Evolutionary conservation across 2,888 invertebrate genomes (phyloP), one percentile per base, ranked within the genome.

Genomic region (Netelia virgata): DNA sequence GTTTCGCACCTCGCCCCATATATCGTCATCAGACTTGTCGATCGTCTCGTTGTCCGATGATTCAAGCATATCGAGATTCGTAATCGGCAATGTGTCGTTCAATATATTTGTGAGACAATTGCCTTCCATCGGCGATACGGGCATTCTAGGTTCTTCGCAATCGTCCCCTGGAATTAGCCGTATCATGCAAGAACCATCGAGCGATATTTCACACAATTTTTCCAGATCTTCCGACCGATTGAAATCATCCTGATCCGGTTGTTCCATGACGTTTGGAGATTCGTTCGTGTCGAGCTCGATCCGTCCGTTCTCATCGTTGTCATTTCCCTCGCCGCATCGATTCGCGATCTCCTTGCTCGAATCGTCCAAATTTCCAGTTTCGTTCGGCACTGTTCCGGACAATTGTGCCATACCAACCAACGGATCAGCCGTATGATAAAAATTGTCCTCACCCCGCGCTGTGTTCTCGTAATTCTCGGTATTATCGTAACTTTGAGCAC

Each of bases 11-110:
- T 91, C 89, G 74, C 88, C 85, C 91, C 92, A 91, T 23, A 90
- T 89, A 36, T 91, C 90, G 53, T 91, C 90, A 57, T 91, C 89
- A 36, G 89, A 89, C 70, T 90, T 89, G n/a, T 89, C 89, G n/a
- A 87, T 77, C 3, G 88, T 88, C 20, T 90, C 90, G 16, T 87
- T 88, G 18, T 90, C 90, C 11, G 88, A 88, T 0, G 89, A 89
- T 20, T 90, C 88, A 5, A 90, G 82, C 20, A 89, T 88, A 57
- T 88, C 88, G 0, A 92, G 72, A 75, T 88, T 88, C 0, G 88
- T 88, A 18, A 90, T 90, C 5, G 91, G 90, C 47, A 89, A 64
- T 47, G 89, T 88, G 20, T 90, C 88, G 68, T 90, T 91, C 9
- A 90, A 86, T 1, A 91, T 87, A 73, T 90, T 90, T 3, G 90